Conservation (phyloP, 1,140 invertebrate species). For the Polypedilum pembai region DNA sequence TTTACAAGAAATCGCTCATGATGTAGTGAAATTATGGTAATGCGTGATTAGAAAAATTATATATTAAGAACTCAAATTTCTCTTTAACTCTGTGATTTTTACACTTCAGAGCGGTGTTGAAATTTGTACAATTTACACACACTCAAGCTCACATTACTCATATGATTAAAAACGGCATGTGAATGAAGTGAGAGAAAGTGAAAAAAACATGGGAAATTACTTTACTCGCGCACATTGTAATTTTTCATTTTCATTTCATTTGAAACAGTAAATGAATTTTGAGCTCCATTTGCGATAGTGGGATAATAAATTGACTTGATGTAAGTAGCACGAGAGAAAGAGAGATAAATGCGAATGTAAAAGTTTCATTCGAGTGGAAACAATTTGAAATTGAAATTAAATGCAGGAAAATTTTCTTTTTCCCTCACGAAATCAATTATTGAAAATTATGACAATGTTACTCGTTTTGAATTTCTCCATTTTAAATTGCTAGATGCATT, state of each 20-base stretch:
- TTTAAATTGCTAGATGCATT: no score
- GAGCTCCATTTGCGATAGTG: not conserved
- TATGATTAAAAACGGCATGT: slow-evolving; percentile 20
- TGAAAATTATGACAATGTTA: not conserved
- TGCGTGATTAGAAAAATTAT: no score
- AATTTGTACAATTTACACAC: not conserved
- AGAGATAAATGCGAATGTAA: not conserved
- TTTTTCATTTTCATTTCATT: not conserved
- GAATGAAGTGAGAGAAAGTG: not conserved
- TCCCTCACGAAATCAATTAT: not conserved
- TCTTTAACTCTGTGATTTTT: no score
- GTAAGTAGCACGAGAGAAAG: not conserved
- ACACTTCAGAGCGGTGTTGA: no score
- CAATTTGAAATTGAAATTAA: not conserved
- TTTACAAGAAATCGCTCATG: no score
- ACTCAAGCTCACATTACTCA: not conserved
- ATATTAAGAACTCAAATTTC: no score
- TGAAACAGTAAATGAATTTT: not conserved
- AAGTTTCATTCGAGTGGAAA: not conserved
- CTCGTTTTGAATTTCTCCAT: not conserved
- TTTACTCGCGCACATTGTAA: slow-evolving; percentile 16
- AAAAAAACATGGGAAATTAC: slow-evolving; percentile 22
- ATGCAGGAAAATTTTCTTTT: no score
- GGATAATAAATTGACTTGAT: slow-evolving; percentile 9
- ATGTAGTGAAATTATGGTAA: no score